Evolutionary conservation across 1,140 invertebrate genomes (phyloP), one percentile per base, ranked within the genome.

Genomic region (Dreissena polymorpha): DNA sequence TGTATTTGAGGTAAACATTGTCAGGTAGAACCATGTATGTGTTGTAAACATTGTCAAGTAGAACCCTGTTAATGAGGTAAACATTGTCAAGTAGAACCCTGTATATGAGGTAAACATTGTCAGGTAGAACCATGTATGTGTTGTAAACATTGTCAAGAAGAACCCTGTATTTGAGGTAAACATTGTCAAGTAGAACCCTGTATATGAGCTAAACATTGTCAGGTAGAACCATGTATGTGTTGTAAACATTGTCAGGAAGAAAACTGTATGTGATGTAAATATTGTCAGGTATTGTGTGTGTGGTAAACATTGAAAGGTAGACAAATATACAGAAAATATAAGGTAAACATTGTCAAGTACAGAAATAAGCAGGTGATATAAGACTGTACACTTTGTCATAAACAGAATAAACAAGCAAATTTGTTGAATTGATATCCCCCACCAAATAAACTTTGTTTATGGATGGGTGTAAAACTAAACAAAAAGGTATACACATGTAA

Each of bases 131-230:
- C 2, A 13, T 8, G 16, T 3, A 68, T 25, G 21, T 21, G 21
- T 3, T 2, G 25, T 21, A 18, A 27, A n/a, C 18, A 63, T 63
- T 63, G 2, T 63, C 23, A n/a, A 5, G 10, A 5, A n/a, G 57
- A n/a, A 63, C 39, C 39, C 39, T 39, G 2, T 63, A 23, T 2
- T 2, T 63, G 18, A 5, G 23, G 57, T 18, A 5, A 2, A 18
- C 57, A 12, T n/a, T 63, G 23, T 63, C 57, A 23, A 6, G 57
- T n/a, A 63, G 23, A n/a, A n/a, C 79, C 79, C 78, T 80, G 69
- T 39, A 39, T 39, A 8, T 39, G n/a, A n/a, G 39, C 8, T 8
- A 39, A 39, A 39, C 39, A 39, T 39, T 39, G 39, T 5, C 2
- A 39, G 39, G 39, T 39, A 39, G 39, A 39, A 8, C 21, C 2